phyloP scores from a whole-genome alignment of 2,888 invertebrate species.

The Phragmatobia fuliginosa region DNA sequence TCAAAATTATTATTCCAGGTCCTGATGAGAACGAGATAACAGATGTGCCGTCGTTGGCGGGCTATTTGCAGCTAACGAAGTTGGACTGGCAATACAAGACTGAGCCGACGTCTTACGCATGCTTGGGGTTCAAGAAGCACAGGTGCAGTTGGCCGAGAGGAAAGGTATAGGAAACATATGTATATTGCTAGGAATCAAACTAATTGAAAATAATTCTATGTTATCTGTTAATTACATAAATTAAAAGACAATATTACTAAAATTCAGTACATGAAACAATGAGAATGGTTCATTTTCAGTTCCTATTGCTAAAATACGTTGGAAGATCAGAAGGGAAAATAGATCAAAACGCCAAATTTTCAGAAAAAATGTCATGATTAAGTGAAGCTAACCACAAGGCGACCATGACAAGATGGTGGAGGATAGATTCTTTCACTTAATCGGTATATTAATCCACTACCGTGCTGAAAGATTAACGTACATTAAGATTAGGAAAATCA shows the following conservation, averaged over 20 bases:
- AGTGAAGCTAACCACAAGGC: too few species aligned
- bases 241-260: too few species aligned
- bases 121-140: constrained; percentile 93
- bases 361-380: too few species aligned
- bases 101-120: constrained; percentile 92
- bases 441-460: neutral
- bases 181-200: neutral
- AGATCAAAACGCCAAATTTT: neutral
- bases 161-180: constrained; percentile 77
- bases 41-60: constrained; percentile 95
- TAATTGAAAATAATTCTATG: too few species aligned
- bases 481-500: too few species aligned
- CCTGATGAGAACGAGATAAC: constrained; percentile 95
- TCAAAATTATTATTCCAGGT: constrained; percentile 81
- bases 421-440: neutral
- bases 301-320: too few species aligned
- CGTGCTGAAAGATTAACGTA: neutral
- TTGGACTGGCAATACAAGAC: constrained; percentile 97
- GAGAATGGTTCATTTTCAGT: too few species aligned
- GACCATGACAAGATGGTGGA: neutral
- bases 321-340: too few species aligned
- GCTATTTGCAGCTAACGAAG: constrained; percentile 94
- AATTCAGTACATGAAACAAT: too few species aligned
- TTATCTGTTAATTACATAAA: too few species aligned
- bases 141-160: constrained; percentile 96